Evolutionary conservation across 92 coral and sea anemone genomes (phyloP).

Genomic region (Ricordea florida): DNA sequence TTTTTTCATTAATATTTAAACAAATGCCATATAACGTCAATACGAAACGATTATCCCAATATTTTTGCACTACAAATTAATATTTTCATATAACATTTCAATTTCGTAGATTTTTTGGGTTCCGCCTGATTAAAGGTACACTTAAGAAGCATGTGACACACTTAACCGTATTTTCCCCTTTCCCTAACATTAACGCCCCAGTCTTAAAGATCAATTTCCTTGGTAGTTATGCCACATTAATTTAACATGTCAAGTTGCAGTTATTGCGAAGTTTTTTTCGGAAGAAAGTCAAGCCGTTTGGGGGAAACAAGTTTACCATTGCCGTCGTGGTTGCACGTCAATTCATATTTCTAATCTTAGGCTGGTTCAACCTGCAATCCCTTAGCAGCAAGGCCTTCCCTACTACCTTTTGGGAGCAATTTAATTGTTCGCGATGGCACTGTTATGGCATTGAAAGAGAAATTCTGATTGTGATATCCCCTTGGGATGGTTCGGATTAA

Average conservation of each 20-base stretch:
- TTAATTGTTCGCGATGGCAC: slow-evolving; percentile 19
- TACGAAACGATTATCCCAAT: no score
- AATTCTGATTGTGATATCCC: slow-evolving; percentile 41
- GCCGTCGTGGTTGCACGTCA: neutral
- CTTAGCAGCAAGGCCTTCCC: slow-evolving; percentile 11
- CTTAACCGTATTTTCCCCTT: neutral
- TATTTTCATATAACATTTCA: no score
- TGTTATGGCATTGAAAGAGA: slow-evolving; percentile 17
- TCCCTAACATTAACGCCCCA: neutral
- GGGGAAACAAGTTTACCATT: neutral
- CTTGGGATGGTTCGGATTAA: slow-evolving; percentile 32
- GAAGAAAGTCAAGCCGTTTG: neutral
- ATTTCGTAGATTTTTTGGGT: no score
- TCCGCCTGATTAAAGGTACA: no score
- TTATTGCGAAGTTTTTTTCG: neutral
- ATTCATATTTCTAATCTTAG: neutral
- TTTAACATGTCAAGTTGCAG: neutral
- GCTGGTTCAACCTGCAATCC: slow-evolving; percentile 16
- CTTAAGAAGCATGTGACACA: neutral
- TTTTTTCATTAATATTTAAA: no score
- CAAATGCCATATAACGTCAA: no score
- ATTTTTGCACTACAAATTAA: no score
- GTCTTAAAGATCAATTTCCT: neutral
- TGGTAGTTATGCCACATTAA: neutral
- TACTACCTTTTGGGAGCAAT: slow-evolving; percentile 14